phyloP scores from a whole-genome alignment of 2,888 invertebrate species.

The Drosophila tanythrix region DNA sequence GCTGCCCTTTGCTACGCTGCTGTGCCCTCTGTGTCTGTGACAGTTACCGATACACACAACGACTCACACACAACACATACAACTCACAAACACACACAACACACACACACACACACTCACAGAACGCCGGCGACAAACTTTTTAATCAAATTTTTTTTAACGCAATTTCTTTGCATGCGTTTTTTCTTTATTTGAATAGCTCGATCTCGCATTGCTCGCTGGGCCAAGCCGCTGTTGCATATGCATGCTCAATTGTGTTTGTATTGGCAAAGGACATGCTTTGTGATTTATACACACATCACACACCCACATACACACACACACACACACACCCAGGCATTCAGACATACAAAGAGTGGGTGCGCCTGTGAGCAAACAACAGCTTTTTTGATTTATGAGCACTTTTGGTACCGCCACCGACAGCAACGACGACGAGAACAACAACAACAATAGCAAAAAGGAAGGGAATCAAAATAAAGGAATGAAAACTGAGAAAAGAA shows the following conservation, averaged over 20 bases:
- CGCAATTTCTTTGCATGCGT: slow-evolving; percentile 70
- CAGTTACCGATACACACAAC: slow-evolving; percentile 60
- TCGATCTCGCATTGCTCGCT: slow-evolving; percentile 23
- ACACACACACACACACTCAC: slow-evolving; percentile 10
- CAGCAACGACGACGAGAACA: slow-evolving; percentile 23
- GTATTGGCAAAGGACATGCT: slow-evolving; percentile 81
- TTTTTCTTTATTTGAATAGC: slow-evolving; percentile 43
- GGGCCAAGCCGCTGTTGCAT: slow-evolving; percentile 59
- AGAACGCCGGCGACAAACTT: slow-evolving; percentile 71
- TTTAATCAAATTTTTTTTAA: slow-evolving; percentile 79
- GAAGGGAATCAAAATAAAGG: slow-evolving; percentile 15
- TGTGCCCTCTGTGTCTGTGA: slow-evolving; percentile 58
- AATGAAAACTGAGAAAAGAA: slow-evolving; percentile 16
- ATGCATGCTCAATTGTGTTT: slow-evolving; percentile 75
- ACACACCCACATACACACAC: slow-evolving; percentile 54
- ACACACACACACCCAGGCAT: slow-evolving; percentile 51
- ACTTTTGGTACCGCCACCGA: slow-evolving; percentile 68
- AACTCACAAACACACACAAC: slow-evolving; percentile 16
- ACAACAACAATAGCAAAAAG: slow-evolving; percentile 16
- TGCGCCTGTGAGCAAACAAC: slow-evolving; percentile 71
- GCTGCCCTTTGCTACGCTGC: slow-evolving; percentile 4
- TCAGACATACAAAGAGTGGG: slow-evolving; percentile 37
- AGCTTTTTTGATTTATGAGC: slow-evolving; percentile 79
- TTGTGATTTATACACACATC: slow-evolving; percentile 79
- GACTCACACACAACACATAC: slow-evolving; percentile 13